phyloP scores from a whole-genome alignment of 2,888 invertebrate genomes.

The Drosophila fungiperda region DNA sequence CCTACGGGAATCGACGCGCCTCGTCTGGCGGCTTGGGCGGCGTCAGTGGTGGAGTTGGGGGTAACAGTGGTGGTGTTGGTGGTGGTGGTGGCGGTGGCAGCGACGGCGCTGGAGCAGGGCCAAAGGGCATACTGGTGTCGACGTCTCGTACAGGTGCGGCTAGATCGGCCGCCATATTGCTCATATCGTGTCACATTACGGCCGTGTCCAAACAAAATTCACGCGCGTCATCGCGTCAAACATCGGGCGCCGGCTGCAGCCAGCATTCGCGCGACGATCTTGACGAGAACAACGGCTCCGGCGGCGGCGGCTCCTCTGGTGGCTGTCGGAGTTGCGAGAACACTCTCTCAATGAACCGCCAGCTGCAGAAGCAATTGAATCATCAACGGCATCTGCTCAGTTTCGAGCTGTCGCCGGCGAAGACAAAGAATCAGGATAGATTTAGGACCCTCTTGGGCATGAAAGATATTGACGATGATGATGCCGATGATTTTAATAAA shows the following conservation, averaged over 20 bases:
- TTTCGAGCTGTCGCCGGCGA: slow-evolving; percentile 85
- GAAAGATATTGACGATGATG: slow-evolving; percentile 82
- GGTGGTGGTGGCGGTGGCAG: slow-evolving; percentile 83
- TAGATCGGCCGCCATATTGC: slow-evolving; percentile 96
- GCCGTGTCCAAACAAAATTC: slow-evolving; percentile 86
- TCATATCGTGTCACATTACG: slow-evolving; percentile 94
- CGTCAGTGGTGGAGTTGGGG: slow-evolving; percentile 77
- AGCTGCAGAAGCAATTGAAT: slow-evolving; percentile 85
- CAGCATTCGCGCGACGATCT: slow-evolving; percentile 84
- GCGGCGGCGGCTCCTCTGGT: slow-evolving; percentile 57
- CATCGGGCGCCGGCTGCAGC: slow-evolving; percentile 83
- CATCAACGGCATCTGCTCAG: slow-evolving; percentile 85
- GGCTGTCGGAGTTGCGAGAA: slow-evolving; percentile 84
- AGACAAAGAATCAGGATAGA: slow-evolving; percentile 84
- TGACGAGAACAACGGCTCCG: slow-evolving; percentile 83
- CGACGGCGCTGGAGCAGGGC: slow-evolving; percentile 85
- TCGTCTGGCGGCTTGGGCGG: slow-evolving; percentile 85
- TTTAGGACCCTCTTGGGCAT: slow-evolving; percentile 85
- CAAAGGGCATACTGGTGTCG: slow-evolving; percentile 90
- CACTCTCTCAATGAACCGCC: slow-evolving; percentile 85
- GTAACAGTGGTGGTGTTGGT: slow-evolving; percentile 85
- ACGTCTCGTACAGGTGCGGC: slow-evolving; percentile 97
- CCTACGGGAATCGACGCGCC: slow-evolving; percentile 85
- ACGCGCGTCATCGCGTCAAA: slow-evolving; percentile 82
- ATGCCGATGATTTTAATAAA: slow-evolving; percentile 77